Base-by-base conservation (phyloP, 2,113 vertebrate species). In the Cyprinus carpio region DNA sequence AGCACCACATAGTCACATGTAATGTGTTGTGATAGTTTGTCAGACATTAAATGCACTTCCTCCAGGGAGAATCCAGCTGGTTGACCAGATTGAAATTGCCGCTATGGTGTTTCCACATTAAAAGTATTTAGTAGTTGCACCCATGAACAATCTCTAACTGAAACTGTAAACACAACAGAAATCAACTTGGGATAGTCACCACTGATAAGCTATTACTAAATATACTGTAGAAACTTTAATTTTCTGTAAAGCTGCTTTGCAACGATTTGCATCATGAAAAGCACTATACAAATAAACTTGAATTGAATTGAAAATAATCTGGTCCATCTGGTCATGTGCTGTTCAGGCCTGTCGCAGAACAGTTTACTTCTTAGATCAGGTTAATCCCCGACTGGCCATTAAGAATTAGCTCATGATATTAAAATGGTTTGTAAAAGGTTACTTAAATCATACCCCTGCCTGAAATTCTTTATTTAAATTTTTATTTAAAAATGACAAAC, bases 41-140 rank as follows among this genome's bases (percentile, higher is more conserved):
- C 90, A 91, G 89, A 88, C 88, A 91, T 89, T 92, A 93, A 93
- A 91, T 91, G 87, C 88, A 85, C 88, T 85, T 90, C 91, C 89
- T 91, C 88, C 85, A 83, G 90, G 91, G 89, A 64, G 87, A 85
- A 89, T 92, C 88, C 91, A 93, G 92, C 91, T 92, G 93, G 87
- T 72, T 89, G 91, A 90, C 86, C 86, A 87, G 83, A 87, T 87
- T 85, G 83, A 84, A 87, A 76, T 60, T 60, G 72, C 75, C 2
- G 12, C 72, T 69, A 84, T 40, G 40, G 56, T 72, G 43, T 75
- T 43, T 40, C 86, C 81, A 58, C 74, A 85, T 29, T 87, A 75
- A 75, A 56, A 71, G 65, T 71, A 58, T 37, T 34, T 65, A 85
- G 54, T 82, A 67, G 34, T 43, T 58, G 56, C 78, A 49, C 78